Base-by-base conservation (phyloP, 1,140 invertebrate species). In the Cyrtorhinus lividipennis region DNA sequence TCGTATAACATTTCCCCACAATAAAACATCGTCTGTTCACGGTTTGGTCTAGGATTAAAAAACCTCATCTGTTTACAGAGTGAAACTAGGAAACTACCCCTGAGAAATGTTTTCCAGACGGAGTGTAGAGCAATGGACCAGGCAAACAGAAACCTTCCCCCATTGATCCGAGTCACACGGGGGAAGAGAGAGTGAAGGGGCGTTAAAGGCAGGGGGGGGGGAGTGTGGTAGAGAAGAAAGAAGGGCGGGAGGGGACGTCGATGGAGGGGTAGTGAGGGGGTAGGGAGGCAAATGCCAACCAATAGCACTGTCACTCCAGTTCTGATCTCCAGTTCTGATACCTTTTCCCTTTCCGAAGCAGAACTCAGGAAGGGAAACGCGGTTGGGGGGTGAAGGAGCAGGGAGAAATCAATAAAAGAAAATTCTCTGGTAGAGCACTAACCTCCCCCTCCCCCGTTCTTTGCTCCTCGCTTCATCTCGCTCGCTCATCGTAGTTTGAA, bases 341-440 rank as follows among this genome's bases (percentile, higher is more conserved):
- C 61, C 61, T 62, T 62, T 53, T 46, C 24, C 46, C 56, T n/a
- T n/a, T n/a, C 46, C 45, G 15, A 38, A 38, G 5, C 30, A 5
- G 5, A 5, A 38, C 5, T 38, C 15, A 15, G 30, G 5, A 38
- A 15, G 15, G 30, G 30, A 38, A 38, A n/a, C n/a, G n/a, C n/a
- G 30, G 30, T 38, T 38, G 30, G 30, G 30, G 15, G 30, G 38
- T 2, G 26, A 24, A n/a, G 62, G 58, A 15, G 58, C 27, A 24
- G 38, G 48, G 59, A 53, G 45, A 53, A 62, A 62, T 62, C 61
- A 62, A 62, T 62, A 62, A 62, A 62, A 62, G 61, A 62, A 62
- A 62, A 62, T 62, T 62, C 56, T 63, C 61, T 60, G n/a, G n/a
- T n/a, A n/a, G n/a, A n/a, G n/a, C n/a, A n/a, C n/a, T n/a, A 27